Conservation (phyloP, 2,797 vertebrate genomes). For the Amazonetta brasiliensis region DNA sequence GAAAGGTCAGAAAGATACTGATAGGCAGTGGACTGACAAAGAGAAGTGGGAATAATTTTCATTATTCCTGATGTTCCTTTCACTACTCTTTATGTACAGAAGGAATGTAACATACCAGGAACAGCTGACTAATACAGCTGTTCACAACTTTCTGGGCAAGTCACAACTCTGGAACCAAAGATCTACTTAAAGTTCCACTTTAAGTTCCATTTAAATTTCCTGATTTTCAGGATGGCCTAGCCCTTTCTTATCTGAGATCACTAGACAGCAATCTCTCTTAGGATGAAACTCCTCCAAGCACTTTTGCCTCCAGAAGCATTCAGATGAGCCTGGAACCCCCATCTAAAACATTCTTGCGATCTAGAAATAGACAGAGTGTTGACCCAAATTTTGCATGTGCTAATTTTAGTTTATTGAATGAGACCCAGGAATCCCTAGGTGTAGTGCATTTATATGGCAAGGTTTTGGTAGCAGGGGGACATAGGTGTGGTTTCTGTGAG, state of each 20-base stretch:
- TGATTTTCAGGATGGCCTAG: not conserved
- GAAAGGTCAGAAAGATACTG: not conserved
- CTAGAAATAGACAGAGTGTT: not conserved
- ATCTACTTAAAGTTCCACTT: not conserved
- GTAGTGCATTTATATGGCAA: no score
- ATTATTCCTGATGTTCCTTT: not conserved
- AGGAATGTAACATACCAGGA: not conserved
- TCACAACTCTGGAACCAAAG: not conserved
- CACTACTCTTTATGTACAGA: not conserved
- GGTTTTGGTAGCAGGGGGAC: no score
- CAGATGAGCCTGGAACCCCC: not conserved
- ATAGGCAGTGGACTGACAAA: not conserved
- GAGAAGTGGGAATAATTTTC: not conserved
- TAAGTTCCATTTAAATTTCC: no score
- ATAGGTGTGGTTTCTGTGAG: no score
- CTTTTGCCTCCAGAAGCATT: not conserved
- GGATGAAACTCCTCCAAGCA: not conserved
- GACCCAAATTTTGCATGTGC: not conserved
- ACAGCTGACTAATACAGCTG: not conserved
- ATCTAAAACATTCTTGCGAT: not conserved
- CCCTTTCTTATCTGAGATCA: not conserved
- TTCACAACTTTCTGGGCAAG: not conserved
- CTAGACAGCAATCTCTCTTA: not conserved
- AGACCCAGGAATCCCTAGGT: not conserved
- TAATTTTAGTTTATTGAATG: not conserved